Conservation (phyloP, 2,888 invertebrate species). For the Congeria kusceri region DNA sequence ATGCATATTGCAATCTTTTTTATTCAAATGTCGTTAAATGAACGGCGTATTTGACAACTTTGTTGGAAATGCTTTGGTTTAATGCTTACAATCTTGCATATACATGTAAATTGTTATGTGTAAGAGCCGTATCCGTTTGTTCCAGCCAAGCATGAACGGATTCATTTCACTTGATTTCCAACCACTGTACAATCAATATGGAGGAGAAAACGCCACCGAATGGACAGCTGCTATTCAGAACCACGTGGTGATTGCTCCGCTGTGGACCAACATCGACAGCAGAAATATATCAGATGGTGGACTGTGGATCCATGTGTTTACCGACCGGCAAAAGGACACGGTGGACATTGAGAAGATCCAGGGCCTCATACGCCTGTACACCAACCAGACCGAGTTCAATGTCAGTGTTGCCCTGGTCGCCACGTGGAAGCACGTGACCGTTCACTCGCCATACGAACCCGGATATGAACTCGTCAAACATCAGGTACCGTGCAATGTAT, state of each 20-base stretch:
- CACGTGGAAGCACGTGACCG: background rate
- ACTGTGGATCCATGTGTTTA: background rate
- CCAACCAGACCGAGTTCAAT: conserved; percentile 2
- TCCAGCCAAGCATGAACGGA: background rate
- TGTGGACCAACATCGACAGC: background rate
- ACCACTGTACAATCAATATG: background rate
- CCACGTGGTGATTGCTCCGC: background rate
- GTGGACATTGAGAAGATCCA: background rate
- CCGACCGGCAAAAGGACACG: background rate
- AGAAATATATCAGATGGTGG: background rate
- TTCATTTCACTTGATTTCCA: background rate
- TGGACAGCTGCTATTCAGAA: background rate
- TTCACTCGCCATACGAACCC: background rate
- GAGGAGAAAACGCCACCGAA: background rate
- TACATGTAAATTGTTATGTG: too few relatives aligned
- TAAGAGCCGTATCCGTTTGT: background rate
- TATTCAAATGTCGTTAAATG: too few relatives aligned
- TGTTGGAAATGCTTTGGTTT: too few relatives aligned
- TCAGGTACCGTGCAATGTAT: too few relatives aligned
- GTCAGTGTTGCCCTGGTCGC: conserved; percentile 1
- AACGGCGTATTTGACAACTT: too few relatives aligned
- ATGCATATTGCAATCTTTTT: too few relatives aligned
- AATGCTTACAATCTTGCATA: too few relatives aligned
- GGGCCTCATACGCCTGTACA: background rate
- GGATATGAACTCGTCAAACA: background rate